A percentile compares a stretch with the other conserved stretches of the same genome.
These are phyloP conservation scores for Brachylomia viminalis DNA, from an alignment of 2,888 invertebrate genomes.

Conservation along the genomic window DNA sequence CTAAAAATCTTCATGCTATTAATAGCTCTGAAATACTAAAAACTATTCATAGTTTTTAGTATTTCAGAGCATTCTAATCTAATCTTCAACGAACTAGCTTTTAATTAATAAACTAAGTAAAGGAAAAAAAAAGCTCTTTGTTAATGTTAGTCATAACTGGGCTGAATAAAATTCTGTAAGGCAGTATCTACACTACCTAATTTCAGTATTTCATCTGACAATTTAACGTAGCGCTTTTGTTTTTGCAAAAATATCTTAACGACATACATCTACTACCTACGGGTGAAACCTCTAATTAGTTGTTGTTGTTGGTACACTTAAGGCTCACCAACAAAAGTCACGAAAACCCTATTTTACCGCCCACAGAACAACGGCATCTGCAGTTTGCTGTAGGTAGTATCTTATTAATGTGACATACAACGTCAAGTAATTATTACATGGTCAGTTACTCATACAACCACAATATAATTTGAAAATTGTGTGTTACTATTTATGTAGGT, in stretches of 20 bases:
- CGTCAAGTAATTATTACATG: constrained; percentile 21
- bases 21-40: background rate
- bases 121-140: no score
- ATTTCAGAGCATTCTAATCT: no score
- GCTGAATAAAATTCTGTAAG: no score
- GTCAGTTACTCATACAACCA: constrained; percentile 6
- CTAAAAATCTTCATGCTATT: background rate
- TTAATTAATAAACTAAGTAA: background rate
- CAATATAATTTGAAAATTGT: background rate
- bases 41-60: no score
- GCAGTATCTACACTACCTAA: no score
- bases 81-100: background rate
- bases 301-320: background rate
- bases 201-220: no score
- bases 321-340: background rate
- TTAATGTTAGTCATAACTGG: no score
- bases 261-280: no score
- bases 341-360: background rate
- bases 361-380: background rate
- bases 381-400: background rate
- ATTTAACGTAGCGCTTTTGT: no score
- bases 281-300: background rate
- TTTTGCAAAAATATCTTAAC: no score
- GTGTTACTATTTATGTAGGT: no score
- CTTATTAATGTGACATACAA: constrained; percentile 11